These are phyloP conservation scores for Anthrax anthrax DNA, from an alignment of 2,888 invertebrate species.

Conservation along the genomic window DNA sequence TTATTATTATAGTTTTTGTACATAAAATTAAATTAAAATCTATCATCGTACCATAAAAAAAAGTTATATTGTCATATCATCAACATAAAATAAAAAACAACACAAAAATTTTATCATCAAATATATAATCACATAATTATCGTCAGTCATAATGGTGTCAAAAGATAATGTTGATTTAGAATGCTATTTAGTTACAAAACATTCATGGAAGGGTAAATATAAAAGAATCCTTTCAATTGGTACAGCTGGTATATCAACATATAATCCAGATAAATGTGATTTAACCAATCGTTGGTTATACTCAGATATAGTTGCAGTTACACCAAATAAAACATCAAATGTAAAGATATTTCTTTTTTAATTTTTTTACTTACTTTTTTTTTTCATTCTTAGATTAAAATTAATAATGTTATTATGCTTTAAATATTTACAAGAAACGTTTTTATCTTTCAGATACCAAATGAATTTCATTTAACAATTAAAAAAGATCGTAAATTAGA, in stretches of 20 bases:
- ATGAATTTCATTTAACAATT: conserved; percentile 67
- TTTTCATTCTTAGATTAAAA: no score
- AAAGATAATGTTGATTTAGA: conserved; percentile 91
- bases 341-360: conserved; percentile 16
- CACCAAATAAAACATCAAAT: conserved; percentile 43
- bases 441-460: conserved; percentile 35
- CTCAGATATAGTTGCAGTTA: conserved; percentile 60
- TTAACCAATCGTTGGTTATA: conserved; percentile 90
- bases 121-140: not conserved
- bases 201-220: conserved; percentile 99
- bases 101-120: no score
- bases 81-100: no score
- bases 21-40: no score
- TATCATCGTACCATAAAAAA: no score
- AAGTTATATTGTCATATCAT: no score
- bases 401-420: no score
- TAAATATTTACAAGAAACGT: no score
- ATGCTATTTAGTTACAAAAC: conserved; percentile 93
- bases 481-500: conserved; percentile 84
- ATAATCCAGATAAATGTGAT: conserved; percentile 81
- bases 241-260: conserved; percentile 88
- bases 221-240: conserved; percentile 95
- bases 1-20: no score
- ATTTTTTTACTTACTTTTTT: no score
- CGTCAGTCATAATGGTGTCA: conserved; percentile 1